Evolutionary conservation across 2,797 vertebrate genomes (phyloP).

Genomic region (Syngnathus rostellatus): DNA sequence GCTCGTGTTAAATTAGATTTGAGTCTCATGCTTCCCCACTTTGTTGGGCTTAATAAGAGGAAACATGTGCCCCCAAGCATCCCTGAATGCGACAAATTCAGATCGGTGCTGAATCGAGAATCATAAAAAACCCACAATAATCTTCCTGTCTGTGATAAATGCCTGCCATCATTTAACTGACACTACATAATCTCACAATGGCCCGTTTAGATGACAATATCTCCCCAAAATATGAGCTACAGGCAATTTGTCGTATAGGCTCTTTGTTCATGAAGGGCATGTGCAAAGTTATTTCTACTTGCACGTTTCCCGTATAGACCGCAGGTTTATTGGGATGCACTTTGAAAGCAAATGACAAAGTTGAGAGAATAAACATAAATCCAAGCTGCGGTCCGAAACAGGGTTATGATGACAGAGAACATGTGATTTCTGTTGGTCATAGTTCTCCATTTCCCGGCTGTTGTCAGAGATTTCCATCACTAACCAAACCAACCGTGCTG

Average conservation of each 20-base stretch:
- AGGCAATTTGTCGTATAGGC: background rate
- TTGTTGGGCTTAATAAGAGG: slow-evolving; percentile 61
- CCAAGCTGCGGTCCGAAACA: slow-evolving; percentile 36
- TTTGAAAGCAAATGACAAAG: slow-evolving; percentile 38
- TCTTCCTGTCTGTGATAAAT: slow-evolving; percentile 35
- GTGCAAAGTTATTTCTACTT: background rate
- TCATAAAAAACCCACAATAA: slow-evolving; percentile 21
- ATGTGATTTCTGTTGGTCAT: slow-evolving; percentile 68
- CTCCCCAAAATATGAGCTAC: background rate
- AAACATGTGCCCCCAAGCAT: slow-evolving; percentile 60
- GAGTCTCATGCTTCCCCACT: slow-evolving; percentile 54
- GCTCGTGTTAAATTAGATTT: slow-evolving; percentile 54
- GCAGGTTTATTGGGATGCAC: slow-evolving; percentile 25
- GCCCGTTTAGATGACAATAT: background rate
- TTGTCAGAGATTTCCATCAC: slow-evolving; percentile 68
- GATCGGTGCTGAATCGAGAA: slow-evolving; percentile 23
- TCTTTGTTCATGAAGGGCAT: background rate
- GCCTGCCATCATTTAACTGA: background rate
- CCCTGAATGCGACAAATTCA: slow-evolving; percentile 38
- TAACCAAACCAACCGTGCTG: slow-evolving; percentile 61
- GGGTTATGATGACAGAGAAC: slow-evolving; percentile 60
- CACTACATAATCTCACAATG: background rate
- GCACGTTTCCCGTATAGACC: slow-evolving; percentile 6
- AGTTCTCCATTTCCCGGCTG: slow-evolving; percentile 67
- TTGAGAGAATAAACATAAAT: slow-evolving; percentile 48